Percentiles rank a stretch among this genome's conserved stretches.
phyloP scores from a whole-genome alignment of 2,888 invertebrate genomes.

The Agriopis aurantiaria region DNA sequence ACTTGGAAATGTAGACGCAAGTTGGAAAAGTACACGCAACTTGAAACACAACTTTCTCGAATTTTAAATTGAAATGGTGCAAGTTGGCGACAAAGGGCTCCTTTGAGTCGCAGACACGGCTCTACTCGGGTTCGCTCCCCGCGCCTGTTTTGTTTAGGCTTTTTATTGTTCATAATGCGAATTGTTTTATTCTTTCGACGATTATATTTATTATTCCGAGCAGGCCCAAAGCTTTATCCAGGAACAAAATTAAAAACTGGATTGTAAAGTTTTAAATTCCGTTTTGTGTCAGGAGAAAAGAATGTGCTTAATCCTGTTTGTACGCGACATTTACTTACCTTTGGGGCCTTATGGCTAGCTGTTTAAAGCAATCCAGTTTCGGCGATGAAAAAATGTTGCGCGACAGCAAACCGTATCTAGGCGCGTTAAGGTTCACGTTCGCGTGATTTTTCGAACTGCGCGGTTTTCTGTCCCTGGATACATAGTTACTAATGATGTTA shows the following conservation, averaged over 20 bases:
- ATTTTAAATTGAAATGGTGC: conserved; percentile 80
- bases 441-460: too few relatives aligned
- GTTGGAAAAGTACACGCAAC: conserved; percentile 51
- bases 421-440: too few relatives aligned
- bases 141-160: conserved; percentile 43
- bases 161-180: conserved; percentile 49
- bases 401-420: too few relatives aligned
- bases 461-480: too few relatives aligned
- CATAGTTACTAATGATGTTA: too few relatives aligned
- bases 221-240: conserved; percentile 17
- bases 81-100: conserved; percentile 64
- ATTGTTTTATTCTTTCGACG: conserved; percentile 56
- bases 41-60: conserved; percentile 66
- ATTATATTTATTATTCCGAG: conserved; percentile 46
- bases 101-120: conserved; percentile 46
- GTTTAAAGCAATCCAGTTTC: not conserved
- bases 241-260: conserved; percentile 27
- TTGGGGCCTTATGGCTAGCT: not conserved
- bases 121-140: conserved; percentile 31
- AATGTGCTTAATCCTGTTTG: conserved; percentile 7
- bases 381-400: too few relatives aligned
- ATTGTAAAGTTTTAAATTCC: conserved; percentile 20
- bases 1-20: conserved; percentile 22
- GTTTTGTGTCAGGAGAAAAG: conserved; percentile 12
- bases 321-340: not conserved